Conservation (phyloP, 2,113 vertebrate species). For the Equus quagga region DNA sequence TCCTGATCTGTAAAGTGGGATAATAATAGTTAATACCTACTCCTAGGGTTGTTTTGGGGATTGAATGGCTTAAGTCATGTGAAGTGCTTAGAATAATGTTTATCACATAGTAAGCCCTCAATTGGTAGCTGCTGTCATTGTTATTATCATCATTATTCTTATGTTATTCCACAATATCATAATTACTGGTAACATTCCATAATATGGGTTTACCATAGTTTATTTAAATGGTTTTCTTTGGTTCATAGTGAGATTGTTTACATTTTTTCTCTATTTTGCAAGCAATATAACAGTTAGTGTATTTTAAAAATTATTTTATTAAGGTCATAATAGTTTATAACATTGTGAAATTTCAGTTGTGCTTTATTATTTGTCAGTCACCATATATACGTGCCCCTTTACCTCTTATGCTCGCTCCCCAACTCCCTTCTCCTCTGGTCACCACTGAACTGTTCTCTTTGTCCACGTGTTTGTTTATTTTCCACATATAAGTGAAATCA, state of each 20-base stretch:
- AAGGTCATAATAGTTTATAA: too few species aligned
- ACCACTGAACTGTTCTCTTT: too few species aligned
- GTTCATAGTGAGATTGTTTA: conserved; percentile 23
- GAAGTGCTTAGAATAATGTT: background rate
- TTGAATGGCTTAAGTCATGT: background rate
- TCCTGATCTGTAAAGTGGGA: background rate
- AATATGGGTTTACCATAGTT: background rate
- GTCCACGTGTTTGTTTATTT: too few species aligned
- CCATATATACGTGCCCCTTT: too few species aligned
- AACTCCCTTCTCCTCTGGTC: too few species aligned
- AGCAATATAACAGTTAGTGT: background rate
- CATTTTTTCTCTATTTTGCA: background rate
- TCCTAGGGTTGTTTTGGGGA: background rate
- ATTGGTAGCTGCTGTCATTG: background rate
- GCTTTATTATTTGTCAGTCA: too few species aligned
- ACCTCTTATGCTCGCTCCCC: too few species aligned
- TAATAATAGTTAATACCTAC: background rate
- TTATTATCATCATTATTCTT: background rate
- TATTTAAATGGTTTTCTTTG: background rate
- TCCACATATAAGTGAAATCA: too few species aligned
- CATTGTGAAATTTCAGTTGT: too few species aligned
- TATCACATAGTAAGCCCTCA: background rate
- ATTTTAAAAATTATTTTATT: too few species aligned
- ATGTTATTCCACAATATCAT: background rate
- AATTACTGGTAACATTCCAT: background rate